Percentiles rank a stretch among this genome's conserved stretches.
phyloP scores from a whole-genome alignment of 2,888 invertebrate species.

The Yponomeuta cagnagella region DNA sequence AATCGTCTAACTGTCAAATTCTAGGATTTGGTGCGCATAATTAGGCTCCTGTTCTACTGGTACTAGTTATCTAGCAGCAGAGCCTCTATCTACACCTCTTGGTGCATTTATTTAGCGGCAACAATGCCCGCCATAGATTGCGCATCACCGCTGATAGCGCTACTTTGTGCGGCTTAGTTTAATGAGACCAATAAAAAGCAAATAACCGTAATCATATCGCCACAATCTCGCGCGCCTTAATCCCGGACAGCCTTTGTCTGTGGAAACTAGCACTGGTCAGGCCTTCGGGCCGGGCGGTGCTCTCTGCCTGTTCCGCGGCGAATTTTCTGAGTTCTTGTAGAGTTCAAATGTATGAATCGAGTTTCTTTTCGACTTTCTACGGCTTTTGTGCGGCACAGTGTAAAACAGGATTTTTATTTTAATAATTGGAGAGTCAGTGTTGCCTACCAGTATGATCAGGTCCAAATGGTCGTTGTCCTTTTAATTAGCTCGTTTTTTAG shows the following conservation, averaged over 20 bases:
- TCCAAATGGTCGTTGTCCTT: no score
- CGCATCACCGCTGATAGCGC: conserved; percentile 31
- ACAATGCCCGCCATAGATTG: conserved; percentile 22
- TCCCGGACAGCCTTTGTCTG: conserved; percentile 15
- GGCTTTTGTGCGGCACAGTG: no score
- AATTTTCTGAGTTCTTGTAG: neutral
- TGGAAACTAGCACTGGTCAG: conserved; percentile 7
- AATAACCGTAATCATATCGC: conserved; percentile 41
- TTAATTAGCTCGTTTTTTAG: no score
- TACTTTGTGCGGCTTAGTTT: conserved; percentile 26
- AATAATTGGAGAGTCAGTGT: no score
- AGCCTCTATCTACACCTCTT: neutral
- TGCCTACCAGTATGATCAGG: no score
- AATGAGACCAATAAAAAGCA: conserved; percentile 53
- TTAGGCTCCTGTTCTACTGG: no score
- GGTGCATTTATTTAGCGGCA: neutral
- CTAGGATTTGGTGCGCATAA: no score
- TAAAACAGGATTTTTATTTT: no score
- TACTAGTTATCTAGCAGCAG: neutral
- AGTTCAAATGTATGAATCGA: no score
- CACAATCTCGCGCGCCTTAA: conserved; percentile 18
- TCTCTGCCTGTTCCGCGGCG: neutral
- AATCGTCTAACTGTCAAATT: no score
- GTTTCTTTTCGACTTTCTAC: no score
- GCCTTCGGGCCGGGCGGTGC: neutral